These are phyloP conservation scores for Hyposoter didymator DNA, from an alignment of 2,888 invertebrate species.

Conservation along the genomic window DNA sequence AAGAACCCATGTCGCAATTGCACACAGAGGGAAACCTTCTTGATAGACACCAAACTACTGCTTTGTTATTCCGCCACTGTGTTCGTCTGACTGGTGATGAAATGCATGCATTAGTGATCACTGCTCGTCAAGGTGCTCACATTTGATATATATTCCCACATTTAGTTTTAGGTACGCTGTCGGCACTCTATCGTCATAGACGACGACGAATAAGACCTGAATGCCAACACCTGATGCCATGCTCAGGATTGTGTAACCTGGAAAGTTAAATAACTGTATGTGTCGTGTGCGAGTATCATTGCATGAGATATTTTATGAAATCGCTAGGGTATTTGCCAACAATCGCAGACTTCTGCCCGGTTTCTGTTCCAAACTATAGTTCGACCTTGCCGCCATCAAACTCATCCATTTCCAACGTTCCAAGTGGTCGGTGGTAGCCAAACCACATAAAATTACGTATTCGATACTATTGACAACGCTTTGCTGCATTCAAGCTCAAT, in stretches of 20 bases:
- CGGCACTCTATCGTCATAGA: slow-evolving; percentile 27
- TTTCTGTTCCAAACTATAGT: slow-evolving; percentile 38
- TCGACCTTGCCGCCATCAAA: neutral
- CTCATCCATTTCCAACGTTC: slow-evolving; percentile 49
- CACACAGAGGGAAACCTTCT: slow-evolving; percentile 23
- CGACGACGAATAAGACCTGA: slow-evolving; percentile 25
- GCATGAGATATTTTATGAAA: slow-evolving; percentile 32
- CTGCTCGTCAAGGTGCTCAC: slow-evolving; percentile 18
- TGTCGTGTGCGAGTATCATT: slow-evolving; percentile 13
- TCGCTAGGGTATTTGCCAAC: slow-evolving; percentile 41
- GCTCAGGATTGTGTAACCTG: slow-evolving; percentile 6
- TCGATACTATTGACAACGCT: slow-evolving; percentile 42
- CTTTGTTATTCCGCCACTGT: slow-evolving; percentile 28
- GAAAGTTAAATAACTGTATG: neutral
- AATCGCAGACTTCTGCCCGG: slow-evolving; percentile 31
- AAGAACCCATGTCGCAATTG: neutral
- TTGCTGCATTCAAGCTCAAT: slow-evolving; percentile 12
- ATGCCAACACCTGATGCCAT: slow-evolving; percentile 58
- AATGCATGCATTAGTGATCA: slow-evolving; percentile 57
- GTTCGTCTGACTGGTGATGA: slow-evolving; percentile 48
- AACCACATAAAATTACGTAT: slow-evolving; percentile 47
- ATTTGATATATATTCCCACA: slow-evolving; percentile 1
- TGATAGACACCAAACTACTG: slow-evolving; percentile 22
- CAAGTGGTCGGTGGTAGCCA: neutral
- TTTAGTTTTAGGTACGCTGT: slow-evolving; percentile 6